These are phyloP conservation scores for Macaca nemestrina DNA, from an alignment of 2,113 vertebrate genomes.

Conservation along the genomic window DNA sequence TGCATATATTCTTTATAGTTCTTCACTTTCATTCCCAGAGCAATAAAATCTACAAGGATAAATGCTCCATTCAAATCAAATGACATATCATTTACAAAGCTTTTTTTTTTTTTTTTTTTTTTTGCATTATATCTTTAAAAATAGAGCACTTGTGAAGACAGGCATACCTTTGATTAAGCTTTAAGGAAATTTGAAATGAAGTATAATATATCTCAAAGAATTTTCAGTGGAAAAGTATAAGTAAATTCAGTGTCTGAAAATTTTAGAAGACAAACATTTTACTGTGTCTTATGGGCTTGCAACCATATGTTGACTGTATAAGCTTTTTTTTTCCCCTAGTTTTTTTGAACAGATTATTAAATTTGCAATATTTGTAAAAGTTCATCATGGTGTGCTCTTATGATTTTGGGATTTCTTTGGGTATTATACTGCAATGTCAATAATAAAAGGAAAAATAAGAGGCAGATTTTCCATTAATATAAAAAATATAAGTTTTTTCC, in stretches of 20 bases:
- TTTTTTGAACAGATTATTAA: not conserved
- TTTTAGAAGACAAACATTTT: not conserved
- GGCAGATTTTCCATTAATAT: not conserved
- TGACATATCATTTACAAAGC: slow-evolving; percentile 73
- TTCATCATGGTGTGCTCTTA: not conserved
- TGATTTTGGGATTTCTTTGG: not conserved
- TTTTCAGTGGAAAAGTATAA: slow-evolving; percentile 48
- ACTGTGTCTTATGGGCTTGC: not conserved
- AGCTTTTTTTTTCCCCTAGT: not conserved
- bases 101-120: slow-evolving; percentile 27
- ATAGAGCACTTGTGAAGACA: slow-evolving; percentile 62
- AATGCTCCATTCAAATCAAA: slow-evolving; percentile 75
- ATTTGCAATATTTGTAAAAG: not conserved
- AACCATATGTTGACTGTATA: not conserved
- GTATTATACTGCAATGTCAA: not conserved
- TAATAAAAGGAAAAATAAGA: not conserved
- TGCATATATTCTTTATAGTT: slow-evolving; percentile 72
- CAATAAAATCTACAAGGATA: slow-evolving; percentile 74
- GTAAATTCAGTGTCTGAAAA: not conserved
- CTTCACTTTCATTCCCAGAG: slow-evolving; percentile 65
- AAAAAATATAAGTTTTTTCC: not conserved
- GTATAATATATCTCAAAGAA: slow-evolving; percentile 52
- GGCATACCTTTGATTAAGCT: slow-evolving; percentile 65
- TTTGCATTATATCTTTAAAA: slow-evolving; percentile 64
- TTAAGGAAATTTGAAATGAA: slow-evolving; percentile 68